Base-by-base conservation (phyloP, 2,113 vertebrate species). In the Corythaixoides concolor region DNA sequence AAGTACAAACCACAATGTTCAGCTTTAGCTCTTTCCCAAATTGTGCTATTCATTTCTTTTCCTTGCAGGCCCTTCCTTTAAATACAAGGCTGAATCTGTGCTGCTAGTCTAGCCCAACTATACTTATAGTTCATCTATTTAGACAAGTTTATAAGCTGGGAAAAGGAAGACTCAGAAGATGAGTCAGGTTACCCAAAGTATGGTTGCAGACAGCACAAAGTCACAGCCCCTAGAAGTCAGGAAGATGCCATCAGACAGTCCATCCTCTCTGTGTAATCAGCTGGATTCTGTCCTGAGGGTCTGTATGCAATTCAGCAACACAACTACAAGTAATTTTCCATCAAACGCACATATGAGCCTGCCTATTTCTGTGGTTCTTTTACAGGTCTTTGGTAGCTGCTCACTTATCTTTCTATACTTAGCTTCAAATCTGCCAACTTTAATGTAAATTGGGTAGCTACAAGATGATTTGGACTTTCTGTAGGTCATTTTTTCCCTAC, bases 71-170 rank as follows among this genome's bases (percentile, higher is more conserved):
- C 12, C 30, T 50, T 62, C 63, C 50, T 77, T 66, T 63, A 47
- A 66, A 55, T 15, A 15, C 18, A 28, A 49, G 16, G 67, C 11
- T 35, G 43, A 74, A 45, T 20, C 50, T 68, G 16, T 28, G 53
- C 39, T 81, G 47, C 55, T 56, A 11, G n/a, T 52, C 62, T 60
- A 89, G 72, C 27, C 47, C 60, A 59, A 69, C 69, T 82, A 33
- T n/a, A 22, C 16, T 49, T 45, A 0, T 0, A 70, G 47, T n/a
- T 53, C 62, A 6, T 49, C 66, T 49, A 3, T 41, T 73, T 28
- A 37, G 74, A 62, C 26, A 79, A n/a, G 53, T 91, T 68, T 75
- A 62, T 30, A 60, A 66, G 24, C 28, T 0, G 2, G 45, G 41
- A 33, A 75, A 68, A 90, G 52, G 26, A 89, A 32, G 22, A 37